Conservation (phyloP, 64 coral and sea anemone genomes). For the Astreopora myriophthalma region DNA sequence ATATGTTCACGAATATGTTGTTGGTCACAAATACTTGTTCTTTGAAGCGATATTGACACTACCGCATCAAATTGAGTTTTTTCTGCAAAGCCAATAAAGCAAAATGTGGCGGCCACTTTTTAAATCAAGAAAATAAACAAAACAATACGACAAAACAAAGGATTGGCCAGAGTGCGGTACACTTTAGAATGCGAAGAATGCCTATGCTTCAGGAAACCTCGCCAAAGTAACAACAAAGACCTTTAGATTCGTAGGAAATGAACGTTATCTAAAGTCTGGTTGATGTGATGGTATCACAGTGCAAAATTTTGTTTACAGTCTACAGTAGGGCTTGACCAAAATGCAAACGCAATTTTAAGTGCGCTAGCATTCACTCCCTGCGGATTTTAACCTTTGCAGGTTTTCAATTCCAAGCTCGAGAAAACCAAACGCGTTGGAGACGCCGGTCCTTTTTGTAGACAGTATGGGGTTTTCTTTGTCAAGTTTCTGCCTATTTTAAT, state of each 20-base stretch:
- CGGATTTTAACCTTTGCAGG: not conserved
- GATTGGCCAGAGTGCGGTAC: not conserved
- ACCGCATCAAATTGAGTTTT: too few relatives aligned
- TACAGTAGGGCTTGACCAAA: slow-evolving; percentile 7
- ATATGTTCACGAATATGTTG: too few relatives aligned
- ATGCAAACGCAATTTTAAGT: not conserved
- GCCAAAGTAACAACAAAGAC: not conserved
- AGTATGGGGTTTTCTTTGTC: not conserved
- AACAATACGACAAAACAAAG: not conserved
- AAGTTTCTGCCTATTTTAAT: not conserved
- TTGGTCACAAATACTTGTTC: too few relatives aligned
- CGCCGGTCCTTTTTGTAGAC: not conserved
- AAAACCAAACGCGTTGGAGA: not conserved
- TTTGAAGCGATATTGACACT: too few relatives aligned
- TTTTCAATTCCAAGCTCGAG: not conserved
- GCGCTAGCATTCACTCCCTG: slow-evolving; percentile 3
- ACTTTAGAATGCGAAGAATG: slow-evolving; percentile 25
- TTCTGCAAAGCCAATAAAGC: too few relatives aligned
- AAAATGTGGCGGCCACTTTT: not conserved
- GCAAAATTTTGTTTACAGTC: slow-evolving; percentile 7
- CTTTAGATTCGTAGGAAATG: not conserved
- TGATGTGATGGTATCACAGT: not conserved
- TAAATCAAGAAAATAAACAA: not conserved
- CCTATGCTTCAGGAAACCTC: not conserved
- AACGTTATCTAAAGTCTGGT: slow-evolving; percentile 3